Evolutionary conservation across 1,140 invertebrate genomes (phyloP).

Genomic region (Drosophila varians): DNA sequence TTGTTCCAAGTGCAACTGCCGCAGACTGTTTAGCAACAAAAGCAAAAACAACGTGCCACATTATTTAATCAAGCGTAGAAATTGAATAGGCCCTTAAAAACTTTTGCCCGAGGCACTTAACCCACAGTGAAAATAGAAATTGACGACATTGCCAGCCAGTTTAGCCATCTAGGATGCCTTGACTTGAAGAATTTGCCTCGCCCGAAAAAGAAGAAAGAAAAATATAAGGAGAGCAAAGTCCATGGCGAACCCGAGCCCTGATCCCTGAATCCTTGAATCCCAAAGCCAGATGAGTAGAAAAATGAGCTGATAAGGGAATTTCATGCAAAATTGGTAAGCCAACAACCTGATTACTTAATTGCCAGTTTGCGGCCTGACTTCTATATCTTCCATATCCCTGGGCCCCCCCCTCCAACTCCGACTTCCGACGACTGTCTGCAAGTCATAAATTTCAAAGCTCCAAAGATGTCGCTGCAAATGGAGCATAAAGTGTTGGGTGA

Average conservation of each 20-base stretch:
- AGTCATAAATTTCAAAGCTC: slow-evolving; percentile 66
- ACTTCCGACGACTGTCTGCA: slow-evolving; percentile 6
- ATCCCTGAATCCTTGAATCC: slow-evolving; percentile 24
- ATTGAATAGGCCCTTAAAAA: slow-evolving; percentile 82
- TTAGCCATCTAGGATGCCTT: slow-evolving; percentile 1
- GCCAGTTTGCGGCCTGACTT: slow-evolving; percentile 36
- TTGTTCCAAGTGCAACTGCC: slow-evolving; percentile 1
- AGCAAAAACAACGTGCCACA: slow-evolving; percentile 68
- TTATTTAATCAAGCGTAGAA: slow-evolving; percentile 82
- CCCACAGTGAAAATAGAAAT: slow-evolving; percentile 77
- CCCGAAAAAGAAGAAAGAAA: slow-evolving; percentile 20
- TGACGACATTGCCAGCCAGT: slow-evolving; percentile 63
- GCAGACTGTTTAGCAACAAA: slow-evolving; percentile 16
- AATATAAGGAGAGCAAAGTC: slow-evolving; percentile 2
- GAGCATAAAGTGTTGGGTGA: slow-evolving; percentile 40
- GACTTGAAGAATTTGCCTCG: slow-evolving; percentile 28
- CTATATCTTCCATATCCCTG: background rate
- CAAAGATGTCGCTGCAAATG: slow-evolving; percentile 52
- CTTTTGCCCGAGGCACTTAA: slow-evolving; percentile 79
- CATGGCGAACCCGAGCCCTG: slow-evolving; percentile 3
- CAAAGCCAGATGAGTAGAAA: slow-evolving; percentile 41
- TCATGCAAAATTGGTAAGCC: slow-evolving; percentile 81
- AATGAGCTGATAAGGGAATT: slow-evolving; percentile 76
- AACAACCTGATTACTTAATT: slow-evolving; percentile 82
- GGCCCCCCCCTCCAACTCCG: background rate